These are phyloP conservation scores for Arge pagana DNA, from an alignment of 2,888 invertebrate species.

Conservation along the genomic window DNA sequence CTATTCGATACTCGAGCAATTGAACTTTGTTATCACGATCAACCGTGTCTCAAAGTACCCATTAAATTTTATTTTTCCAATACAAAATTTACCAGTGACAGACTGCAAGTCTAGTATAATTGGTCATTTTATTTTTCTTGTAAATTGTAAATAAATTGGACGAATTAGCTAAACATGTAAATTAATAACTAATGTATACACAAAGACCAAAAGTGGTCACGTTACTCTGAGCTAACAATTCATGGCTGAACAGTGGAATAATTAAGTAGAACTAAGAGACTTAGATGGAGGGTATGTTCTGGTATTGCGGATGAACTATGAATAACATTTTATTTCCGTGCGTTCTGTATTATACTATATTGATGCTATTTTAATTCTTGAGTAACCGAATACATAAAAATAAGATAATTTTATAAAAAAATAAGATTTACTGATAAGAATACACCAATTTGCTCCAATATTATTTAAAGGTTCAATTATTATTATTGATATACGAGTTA, in stretches of 20 bases:
- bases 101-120: conserved; percentile 13
- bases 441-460: conserved; percentile 21
- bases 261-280: conserved; percentile 10
- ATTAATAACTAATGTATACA: conserved; percentile 16
- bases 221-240: conserved; percentile 2
- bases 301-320: conserved; percentile 8
- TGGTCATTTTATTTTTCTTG: conserved; percentile 14
- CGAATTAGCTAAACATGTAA: conserved; percentile 5
- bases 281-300: conserved; percentile 13
- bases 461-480: conserved; percentile 25
- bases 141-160: conserved; percentile 18
- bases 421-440: conserved; percentile 11
- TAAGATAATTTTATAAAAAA: conserved; percentile 16
- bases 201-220: conserved; percentile 16
- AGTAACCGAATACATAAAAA: conserved; percentile 12
- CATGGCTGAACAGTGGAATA: conserved; percentile 4
- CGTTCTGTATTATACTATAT: conserved; percentile 18
- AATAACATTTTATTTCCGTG: conserved; percentile 6
- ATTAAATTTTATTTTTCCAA: conserved; percentile 9
- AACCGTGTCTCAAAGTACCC: too few species aligned
- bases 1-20: too few species aligned
- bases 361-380: conserved; percentile 16
- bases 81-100: conserved; percentile 16
- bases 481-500: conserved; percentile 33
- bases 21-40: too few species aligned